Percentiles rank a stretch among this genome's conserved stretches.
Evolutionary conservation across 1,140 invertebrate genomes (phyloP).

Genomic region (Metopolophium dirhodum): DNA sequence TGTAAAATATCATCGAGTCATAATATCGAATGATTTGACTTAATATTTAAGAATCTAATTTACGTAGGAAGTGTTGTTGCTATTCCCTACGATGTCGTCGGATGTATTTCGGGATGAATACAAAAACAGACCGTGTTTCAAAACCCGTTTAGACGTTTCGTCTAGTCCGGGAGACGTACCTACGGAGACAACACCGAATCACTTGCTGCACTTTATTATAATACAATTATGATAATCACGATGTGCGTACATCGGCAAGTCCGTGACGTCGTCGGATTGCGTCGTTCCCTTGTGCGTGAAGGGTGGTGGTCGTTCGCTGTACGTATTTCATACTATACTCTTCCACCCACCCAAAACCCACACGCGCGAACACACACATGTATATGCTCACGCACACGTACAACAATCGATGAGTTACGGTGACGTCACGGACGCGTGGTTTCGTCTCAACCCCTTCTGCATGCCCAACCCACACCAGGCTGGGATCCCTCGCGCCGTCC

Average conservation of each 20-base stretch:
- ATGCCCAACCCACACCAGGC: background rate
- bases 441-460: background rate
- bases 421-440: slow-evolving; percentile 34
- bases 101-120: background rate
- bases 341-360: background rate
- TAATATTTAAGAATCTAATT: background rate
- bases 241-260: background rate
- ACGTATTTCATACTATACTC: background rate
- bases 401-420: slow-evolving; percentile 29
- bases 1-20: background rate
- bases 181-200: background rate
- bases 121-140: background rate
- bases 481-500: background rate
- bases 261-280: background rate
- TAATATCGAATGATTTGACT: background rate
- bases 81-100: background rate
- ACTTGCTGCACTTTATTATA: background rate
- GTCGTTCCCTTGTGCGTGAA: background rate
- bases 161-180: background rate
- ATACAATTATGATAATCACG: background rate
- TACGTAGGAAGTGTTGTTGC: background rate
- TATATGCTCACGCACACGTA: background rate
- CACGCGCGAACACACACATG: background rate
- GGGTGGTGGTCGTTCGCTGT: too few relatives aligned
- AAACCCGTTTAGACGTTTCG: background rate